These are phyloP conservation scores for Numenius phaeopus DNA, from an alignment of 2,797 vertebrate genomes.

Conservation along the genomic window DNA sequence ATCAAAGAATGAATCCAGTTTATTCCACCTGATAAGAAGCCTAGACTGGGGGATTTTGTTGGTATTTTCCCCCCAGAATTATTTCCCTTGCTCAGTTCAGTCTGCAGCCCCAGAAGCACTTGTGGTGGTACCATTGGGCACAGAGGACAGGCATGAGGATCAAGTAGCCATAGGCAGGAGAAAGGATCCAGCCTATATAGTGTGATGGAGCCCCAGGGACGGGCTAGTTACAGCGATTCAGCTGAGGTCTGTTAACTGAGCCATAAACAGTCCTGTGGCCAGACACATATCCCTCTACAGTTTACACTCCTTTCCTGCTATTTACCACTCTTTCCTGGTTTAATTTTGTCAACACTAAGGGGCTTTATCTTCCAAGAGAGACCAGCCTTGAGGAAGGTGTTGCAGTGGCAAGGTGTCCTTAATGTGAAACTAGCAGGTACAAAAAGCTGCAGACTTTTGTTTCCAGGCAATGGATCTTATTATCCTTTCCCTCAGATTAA, in stretches of 20 bases:
- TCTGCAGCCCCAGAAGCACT: neutral
- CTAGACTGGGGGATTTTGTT: accelerated
- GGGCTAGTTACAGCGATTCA: neutral
- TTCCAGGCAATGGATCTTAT: constrained; percentile 11
- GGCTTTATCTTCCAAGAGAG: neutral
- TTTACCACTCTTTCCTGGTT: neutral
- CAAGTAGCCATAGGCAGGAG: neutral
- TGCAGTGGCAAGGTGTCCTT: neutral
- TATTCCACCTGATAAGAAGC: neutral
- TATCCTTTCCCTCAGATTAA: constrained; percentile 47
- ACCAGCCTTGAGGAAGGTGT: neutral
- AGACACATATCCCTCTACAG: neutral
- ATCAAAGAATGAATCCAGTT: neutral
- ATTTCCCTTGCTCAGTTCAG: neutral
- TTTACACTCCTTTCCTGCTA: neutral
- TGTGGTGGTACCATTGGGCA: accelerated
- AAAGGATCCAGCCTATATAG: neutral
- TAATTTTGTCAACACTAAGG: constrained; percentile 3
- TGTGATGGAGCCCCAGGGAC: neutral
- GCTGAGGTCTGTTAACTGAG: neutral
- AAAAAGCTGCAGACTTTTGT: constrained; percentile 1
- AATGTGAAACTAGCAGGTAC: neutral
- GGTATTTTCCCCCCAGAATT: accelerated
- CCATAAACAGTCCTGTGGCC: neutral
- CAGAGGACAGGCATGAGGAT: neutral